Percentiles rank a stretch among this genome's conserved stretches.
Evolutionary conservation across 2,888 invertebrate genomes (phyloP).

Genomic region (Spodoptera picta): DNA sequence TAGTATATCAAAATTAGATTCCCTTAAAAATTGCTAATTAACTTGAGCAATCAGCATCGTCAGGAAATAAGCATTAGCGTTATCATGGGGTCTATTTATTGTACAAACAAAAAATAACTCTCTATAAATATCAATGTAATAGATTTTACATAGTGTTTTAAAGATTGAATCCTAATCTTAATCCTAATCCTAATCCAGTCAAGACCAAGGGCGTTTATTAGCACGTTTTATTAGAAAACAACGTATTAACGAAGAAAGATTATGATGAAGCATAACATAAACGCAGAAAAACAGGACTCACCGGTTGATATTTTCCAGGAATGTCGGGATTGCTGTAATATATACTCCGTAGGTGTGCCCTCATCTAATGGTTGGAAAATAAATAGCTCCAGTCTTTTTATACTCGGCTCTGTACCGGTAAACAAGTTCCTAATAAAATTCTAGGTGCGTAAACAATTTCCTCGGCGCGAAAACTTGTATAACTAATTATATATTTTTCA

Average conservation of each 20-base stretch:
- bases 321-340: conserved; percentile 27
- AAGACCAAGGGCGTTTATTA: no score
- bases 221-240: no score
- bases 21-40: no score
- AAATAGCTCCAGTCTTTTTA: conserved; percentile 58
- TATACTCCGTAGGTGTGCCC: conserved; percentile 37
- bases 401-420: conserved; percentile 46
- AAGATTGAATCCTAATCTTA: no score
- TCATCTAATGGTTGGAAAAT: conserved; percentile 51
- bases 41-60: no score
- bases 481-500: conserved; percentile 34
- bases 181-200: no score
- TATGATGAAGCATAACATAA: background rate
- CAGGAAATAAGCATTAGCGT: no score
- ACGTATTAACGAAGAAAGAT: background rate
- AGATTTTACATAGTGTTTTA: no score
- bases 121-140: no score
- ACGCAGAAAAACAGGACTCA: conserved; percentile 30
- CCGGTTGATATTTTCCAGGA: conserved; percentile 23
- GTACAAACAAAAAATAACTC: no score
- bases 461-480: conserved; percentile 38
- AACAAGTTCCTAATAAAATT: conserved; percentile 54
- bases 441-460: conserved; percentile 54
- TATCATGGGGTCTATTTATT: no score
- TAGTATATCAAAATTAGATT: no score